These are phyloP conservation scores for Astreopora myriophthalma DNA, from an alignment of 64 coral and sea anemone species.

Conservation along the genomic window DNA sequence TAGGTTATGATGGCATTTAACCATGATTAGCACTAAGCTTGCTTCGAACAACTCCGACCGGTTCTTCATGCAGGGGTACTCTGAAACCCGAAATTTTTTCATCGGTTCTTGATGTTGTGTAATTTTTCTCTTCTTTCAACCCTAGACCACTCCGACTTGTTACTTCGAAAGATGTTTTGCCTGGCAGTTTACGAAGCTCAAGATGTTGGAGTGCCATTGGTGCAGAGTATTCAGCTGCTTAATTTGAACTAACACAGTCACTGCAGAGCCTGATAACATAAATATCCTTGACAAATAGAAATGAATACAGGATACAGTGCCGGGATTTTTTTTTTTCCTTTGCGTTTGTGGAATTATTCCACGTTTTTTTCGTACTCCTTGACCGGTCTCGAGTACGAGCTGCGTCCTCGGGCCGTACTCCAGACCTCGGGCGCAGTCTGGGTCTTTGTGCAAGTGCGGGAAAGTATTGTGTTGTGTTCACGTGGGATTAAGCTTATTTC, in stretches of 20 bases:
- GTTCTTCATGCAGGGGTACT: too few relatives aligned
- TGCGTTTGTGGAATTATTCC: neutral
- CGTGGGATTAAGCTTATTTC: too few relatives aligned
- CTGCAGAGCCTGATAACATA: neutral
- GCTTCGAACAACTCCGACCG: too few relatives aligned
- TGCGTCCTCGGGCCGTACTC: too few relatives aligned
- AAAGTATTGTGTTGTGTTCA: too few relatives aligned
- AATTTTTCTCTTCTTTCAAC: neutral
- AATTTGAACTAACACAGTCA: conserved; percentile 33
- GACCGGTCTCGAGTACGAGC: too few relatives aligned
- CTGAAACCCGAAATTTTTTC: neutral
- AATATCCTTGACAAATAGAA: neutral
- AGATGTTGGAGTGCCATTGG: conserved; percentile 69
- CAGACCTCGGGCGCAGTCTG: too few relatives aligned
- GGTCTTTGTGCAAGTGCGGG: too few relatives aligned
- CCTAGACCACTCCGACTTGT: conserved; percentile 71
- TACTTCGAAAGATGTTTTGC: conserved; percentile 87
- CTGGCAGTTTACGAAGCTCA: conserved; percentile 77
- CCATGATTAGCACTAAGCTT: too few relatives aligned
- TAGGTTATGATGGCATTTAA: too few relatives aligned
- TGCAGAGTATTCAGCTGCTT: conserved; percentile 60
- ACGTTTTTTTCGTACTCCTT: too few relatives aligned
- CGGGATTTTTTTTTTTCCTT: neutral
- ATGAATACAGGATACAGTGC: neutral
- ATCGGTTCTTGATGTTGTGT: neutral